Evolutionary conservation across 2,113 vertebrate species (phyloP).

Genomic region (Rhinichthys klamathensis): DNA sequence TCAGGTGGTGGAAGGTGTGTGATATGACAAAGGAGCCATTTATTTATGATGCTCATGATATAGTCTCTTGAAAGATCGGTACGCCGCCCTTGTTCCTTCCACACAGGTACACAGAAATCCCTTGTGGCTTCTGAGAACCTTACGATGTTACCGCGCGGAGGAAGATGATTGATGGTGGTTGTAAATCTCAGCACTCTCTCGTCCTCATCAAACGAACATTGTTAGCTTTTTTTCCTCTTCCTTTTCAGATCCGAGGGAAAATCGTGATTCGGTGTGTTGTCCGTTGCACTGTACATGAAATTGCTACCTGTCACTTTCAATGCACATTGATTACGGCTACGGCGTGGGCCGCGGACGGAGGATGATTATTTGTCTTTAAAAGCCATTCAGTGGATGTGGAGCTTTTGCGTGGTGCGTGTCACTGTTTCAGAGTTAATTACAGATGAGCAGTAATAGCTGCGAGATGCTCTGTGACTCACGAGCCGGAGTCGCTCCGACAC

Average conservation of each 20-base stretch:
- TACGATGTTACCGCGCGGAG: background rate
- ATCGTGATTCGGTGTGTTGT: conserved; percentile 27
- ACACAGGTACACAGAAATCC: background rate
- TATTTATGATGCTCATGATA: conserved; percentile 8
- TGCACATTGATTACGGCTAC: conserved; percentile 44
- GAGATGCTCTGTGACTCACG: conserved; percentile 44
- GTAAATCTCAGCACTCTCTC: conserved; percentile 22
- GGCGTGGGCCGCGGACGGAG: conserved; percentile 28
- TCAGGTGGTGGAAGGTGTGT: conserved; percentile 3
- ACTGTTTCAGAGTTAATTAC: conserved; percentile 53
- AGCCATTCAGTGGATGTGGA: conserved; percentile 36
- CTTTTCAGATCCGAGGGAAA: background rate
- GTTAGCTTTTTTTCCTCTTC: conserved; percentile 17
- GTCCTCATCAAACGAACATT: conserved; percentile 22
- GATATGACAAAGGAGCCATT: conserved; percentile 17
- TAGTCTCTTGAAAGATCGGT: background rate
- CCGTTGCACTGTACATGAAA: conserved; percentile 43
- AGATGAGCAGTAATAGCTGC: conserved; percentile 39
- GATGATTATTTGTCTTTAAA: conserved; percentile 46
- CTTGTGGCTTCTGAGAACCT: background rate
- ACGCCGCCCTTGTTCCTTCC: conserved; percentile 23
- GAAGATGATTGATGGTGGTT: conserved; percentile 27
- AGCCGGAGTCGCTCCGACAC: background rate
- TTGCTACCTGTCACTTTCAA: conserved; percentile 54
- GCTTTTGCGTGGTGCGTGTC: conserved; percentile 35